Percentiles rank a stretch among this genome's conserved stretches.
Conservation (phyloP, 2,797 vertebrate species). For the Epinephelus malabaricus region DNA sequence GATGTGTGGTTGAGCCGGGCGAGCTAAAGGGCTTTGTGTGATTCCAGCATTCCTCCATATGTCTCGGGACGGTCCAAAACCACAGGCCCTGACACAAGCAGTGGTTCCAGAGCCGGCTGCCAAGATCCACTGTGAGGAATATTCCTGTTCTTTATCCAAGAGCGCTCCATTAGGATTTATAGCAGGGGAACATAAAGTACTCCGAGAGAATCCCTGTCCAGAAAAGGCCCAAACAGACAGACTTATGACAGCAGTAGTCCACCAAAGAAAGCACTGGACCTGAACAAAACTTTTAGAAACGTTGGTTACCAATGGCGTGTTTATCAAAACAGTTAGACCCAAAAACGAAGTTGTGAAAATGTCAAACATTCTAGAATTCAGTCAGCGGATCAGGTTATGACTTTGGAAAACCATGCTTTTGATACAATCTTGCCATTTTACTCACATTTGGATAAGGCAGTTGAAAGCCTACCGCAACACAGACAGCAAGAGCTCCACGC, state of each 20-base stretch:
- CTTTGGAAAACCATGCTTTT: constrained; percentile 11
- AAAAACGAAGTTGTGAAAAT: constrained; percentile 36
- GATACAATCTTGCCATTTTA: constrained; percentile 15
- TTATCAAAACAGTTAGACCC: constrained; percentile 55
- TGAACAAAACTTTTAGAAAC: constrained; percentile 41
- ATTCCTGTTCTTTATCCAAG: constrained; percentile 80
- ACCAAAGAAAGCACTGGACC: constrained; percentile 49
- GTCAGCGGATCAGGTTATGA: constrained; percentile 22
- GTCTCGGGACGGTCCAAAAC: constrained; percentile 79
- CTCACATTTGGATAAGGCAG: constrained; percentile 24
- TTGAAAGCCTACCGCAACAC: constrained; percentile 15
- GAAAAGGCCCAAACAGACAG: constrained; percentile 68
- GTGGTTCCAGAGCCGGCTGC: constrained; percentile 74
- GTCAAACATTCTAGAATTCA: constrained; percentile 19
- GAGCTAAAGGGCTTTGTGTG: constrained; percentile 80
- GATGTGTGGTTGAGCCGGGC: constrained; percentile 69
- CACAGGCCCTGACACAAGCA: constrained; percentile 76
- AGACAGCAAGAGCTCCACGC: constrained; percentile 4
- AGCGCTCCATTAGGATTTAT: constrained; percentile 80
- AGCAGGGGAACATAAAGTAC: constrained; percentile 79
- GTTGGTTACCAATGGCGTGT: constrained; percentile 47
- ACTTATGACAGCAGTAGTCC: constrained; percentile 65
- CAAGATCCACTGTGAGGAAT: constrained; percentile 83
- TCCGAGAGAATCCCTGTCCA: constrained; percentile 68
- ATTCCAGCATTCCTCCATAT: constrained; percentile 82